Evolutionary conservation across 1,140 invertebrate genomes (phyloP), one percentile per base, ranked within the genome.

Genomic region (Drosophila mayri): DNA sequence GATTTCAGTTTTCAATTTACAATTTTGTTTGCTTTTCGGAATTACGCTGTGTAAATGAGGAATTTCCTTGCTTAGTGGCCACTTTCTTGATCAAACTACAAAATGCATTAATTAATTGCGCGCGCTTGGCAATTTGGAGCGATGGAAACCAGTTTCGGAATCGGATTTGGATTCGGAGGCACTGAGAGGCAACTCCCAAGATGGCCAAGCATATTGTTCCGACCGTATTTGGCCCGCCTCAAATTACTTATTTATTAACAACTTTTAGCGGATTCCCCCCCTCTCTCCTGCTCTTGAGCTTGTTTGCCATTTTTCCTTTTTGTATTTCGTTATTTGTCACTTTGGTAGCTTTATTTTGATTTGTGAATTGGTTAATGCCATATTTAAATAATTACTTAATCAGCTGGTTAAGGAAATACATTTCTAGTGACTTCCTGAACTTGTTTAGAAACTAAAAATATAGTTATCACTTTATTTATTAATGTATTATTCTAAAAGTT

Each of bases 191-290:
- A 7, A 52, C 44, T 16, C 81, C 81, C 46, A 68, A 86, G 65
- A 86, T 86, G 82, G 83, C 52, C 81, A 87, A 64, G 70, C 83
- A 82, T 87, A 82, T 85, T 84, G 84, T 63, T 61, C 58, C 40
- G 28, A 12, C 82, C 75, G 77, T 86, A 87, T 86, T 79, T 82
- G 82, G 70, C 54, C 44, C 54, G 66, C 83, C 78, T 82, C 46
- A 86, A 86, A 86, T 87, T 87, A 79, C 83, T 86, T 68, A 86
- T 86, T 86, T 86, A 86, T 86, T 87, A 86, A 86, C 83, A 86
- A 81, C 64, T 61, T 58, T 67, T 72, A 60, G 64, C 60, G 32
- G 14, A 16, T 32, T 40, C 25, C 5, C 4, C 41, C 37, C 30
- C 50, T 35, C 18, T 18, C 11, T 11, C 12, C 20, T 18, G 10